Conservation (phyloP, 2,888 invertebrate genomes). For the Rhagium mordax region DNA sequence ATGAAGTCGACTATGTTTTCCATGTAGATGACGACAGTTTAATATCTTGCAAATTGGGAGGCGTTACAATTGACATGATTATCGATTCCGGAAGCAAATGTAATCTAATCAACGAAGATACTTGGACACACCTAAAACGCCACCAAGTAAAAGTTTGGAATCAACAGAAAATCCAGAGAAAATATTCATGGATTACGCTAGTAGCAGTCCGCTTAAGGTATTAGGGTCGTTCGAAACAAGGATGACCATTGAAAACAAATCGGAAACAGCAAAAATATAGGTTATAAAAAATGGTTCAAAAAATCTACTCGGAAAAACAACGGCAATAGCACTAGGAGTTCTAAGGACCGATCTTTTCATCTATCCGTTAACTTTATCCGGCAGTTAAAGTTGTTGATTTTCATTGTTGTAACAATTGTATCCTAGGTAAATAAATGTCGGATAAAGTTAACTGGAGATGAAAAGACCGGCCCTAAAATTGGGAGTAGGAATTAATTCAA, state of each 20-base stretch:
- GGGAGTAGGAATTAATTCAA: constrained; percentile 20
- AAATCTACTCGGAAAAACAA: constrained; percentile 49
- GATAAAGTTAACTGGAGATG: too few relatives aligned
- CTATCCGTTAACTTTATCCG: too few relatives aligned
- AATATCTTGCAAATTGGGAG: background rate
- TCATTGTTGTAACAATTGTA: too few relatives aligned
- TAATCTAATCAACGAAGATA: background rate
- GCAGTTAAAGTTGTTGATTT: too few relatives aligned
- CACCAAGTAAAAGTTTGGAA: background rate
- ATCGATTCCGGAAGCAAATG: background rate
- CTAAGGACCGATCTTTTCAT: too few relatives aligned
- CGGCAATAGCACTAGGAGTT: constrained; percentile 46
- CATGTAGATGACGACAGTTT: background rate
- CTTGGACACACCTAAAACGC: background rate
- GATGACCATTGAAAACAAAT: too few relatives aligned
- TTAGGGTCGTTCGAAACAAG: too few relatives aligned
- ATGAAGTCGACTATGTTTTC: too few relatives aligned
- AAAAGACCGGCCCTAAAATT: too few relatives aligned
- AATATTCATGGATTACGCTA: constrained; percentile 47
- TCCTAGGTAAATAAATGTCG: too few relatives aligned
- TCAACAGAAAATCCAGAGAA: constrained; percentile 34
- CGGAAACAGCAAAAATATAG: too few relatives aligned
- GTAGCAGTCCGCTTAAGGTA: background rate
- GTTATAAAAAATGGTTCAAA: constrained; percentile 41
- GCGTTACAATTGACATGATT: background rate